A percentile compares a stretch with the other conserved stretches of the same genome.
Conservation (phyloP, 2,888 invertebrate species). For the Ametastegia equiseti region DNA sequence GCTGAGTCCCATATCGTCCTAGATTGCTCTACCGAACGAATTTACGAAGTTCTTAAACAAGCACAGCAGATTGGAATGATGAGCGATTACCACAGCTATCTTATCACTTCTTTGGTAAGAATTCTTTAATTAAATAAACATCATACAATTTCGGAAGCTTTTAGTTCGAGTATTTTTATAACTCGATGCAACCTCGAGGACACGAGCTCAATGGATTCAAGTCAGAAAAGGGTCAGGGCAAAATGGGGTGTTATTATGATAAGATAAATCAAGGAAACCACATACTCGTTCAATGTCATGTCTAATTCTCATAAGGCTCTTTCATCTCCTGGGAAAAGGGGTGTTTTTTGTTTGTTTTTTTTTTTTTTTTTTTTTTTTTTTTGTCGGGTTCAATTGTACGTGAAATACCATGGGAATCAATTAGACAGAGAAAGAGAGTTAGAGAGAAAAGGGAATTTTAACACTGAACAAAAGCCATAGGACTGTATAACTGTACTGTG, state of each 20-base stretch:
- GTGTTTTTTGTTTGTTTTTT: background rate
- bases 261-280: background rate
- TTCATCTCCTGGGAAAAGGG: background rate
- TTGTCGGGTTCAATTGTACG: conserved; percentile 17
- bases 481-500: conserved; percentile 6
- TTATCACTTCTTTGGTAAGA: conserved; percentile 93
- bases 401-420: background rate
- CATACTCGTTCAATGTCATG: background rate
- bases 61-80: conserved; percentile 98
- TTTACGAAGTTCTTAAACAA: conserved; percentile 92
- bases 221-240: too few relatives aligned
- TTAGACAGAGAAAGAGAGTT: background rate
- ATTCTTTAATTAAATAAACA: conserved; percentile 56
- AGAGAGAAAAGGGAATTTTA: background rate
- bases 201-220: background rate
- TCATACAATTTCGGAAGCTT: conserved; percentile 54
- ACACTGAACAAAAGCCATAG: conserved; percentile 17
- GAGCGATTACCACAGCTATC: conserved; percentile 96
- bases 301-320: conserved; percentile 3
- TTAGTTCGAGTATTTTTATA: background rate
- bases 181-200: background rate
- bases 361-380: too few relatives aligned
- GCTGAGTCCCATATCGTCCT: conserved; percentile 94
- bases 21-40: conserved; percentile 92
- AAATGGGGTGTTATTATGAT: background rate